phyloP scores from a whole-genome alignment of 2,888 invertebrate genomes.

The Terebella lapidaria region DNA sequence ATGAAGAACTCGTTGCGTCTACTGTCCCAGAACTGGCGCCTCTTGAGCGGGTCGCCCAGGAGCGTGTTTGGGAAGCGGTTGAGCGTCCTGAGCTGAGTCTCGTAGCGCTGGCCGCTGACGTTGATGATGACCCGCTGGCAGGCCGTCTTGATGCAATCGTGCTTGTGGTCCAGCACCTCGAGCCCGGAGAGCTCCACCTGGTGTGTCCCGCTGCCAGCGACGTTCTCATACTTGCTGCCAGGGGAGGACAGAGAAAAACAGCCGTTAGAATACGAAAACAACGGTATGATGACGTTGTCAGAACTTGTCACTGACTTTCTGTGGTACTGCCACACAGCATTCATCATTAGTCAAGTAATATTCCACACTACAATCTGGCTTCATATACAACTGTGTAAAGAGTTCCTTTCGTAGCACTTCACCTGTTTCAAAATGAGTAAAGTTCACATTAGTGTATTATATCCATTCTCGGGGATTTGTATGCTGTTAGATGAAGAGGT shows the following conservation, averaged over 20 bases:
- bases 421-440: too few species aligned
- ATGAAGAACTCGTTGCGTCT: conserved; percentile 46
- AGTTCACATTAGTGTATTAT: too few species aligned
- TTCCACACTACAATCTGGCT: too few species aligned
- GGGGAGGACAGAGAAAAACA: conserved; percentile 4
- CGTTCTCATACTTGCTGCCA: conserved; percentile 12
- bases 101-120: conserved; percentile 46
- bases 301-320: too few species aligned
- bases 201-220: conserved; percentile 2
- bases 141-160: conserved; percentile 33
- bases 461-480: too few species aligned
- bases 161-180: conserved; percentile 19
- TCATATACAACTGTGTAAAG: too few species aligned
- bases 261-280: neutral
- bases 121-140: conserved; percentile 41
- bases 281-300: too few species aligned
- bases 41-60: conserved; percentile 40
- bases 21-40: conserved; percentile 42
- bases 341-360: too few species aligned
- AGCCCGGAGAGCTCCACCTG: neutral
- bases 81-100: conserved; percentile 48
- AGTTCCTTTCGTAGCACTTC: too few species aligned
- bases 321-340: too few species aligned
- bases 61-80: conserved; percentile 47
- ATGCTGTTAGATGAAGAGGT: too few species aligned